Evolutionary conservation across 2,113 vertebrate genomes (phyloP).

Genomic region (Zapornia atra): DNA sequence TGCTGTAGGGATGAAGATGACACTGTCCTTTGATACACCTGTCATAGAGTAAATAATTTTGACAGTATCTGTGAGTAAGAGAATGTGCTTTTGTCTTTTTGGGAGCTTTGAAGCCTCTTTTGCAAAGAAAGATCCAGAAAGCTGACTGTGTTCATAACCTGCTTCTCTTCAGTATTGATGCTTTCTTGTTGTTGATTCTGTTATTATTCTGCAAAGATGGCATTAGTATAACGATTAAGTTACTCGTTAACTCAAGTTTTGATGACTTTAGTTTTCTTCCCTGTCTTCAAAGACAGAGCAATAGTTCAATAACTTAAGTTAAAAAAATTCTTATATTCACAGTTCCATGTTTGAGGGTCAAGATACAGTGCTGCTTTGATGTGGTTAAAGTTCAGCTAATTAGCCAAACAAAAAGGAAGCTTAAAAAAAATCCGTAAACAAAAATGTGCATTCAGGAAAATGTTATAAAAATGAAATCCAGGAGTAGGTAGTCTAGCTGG

Average conservation of each 20-base stretch:
- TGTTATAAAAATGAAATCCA: neutral
- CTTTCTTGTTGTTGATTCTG: neutral
- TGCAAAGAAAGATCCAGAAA: neutral
- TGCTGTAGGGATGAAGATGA: neutral
- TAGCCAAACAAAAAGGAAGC: neutral
- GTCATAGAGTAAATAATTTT: neutral
- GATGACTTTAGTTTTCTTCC: neutral
- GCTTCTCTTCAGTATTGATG: neutral
- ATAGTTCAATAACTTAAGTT: neutral
- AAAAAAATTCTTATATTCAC: neutral
- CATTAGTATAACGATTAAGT: neutral
- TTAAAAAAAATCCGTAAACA: neutral
- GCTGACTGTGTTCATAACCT: neutral
- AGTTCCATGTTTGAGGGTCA: neutral
- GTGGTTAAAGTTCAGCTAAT: neutral
- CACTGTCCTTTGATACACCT: neutral
- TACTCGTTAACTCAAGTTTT: neutral
- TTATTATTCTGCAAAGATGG: neutral
- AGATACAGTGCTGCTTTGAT: neutral
- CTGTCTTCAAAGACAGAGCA: neutral
- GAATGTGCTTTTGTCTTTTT: neutral
- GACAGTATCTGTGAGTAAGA: neutral
- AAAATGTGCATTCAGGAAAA: neutral
- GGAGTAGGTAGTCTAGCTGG: neutral
- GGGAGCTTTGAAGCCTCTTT: neutral